Percentiles rank a stretch among this genome's conserved stretches.
Conservation (phyloP, 2,797 vertebrate genomes). For the Macrochelys suwanniensis region DNA sequence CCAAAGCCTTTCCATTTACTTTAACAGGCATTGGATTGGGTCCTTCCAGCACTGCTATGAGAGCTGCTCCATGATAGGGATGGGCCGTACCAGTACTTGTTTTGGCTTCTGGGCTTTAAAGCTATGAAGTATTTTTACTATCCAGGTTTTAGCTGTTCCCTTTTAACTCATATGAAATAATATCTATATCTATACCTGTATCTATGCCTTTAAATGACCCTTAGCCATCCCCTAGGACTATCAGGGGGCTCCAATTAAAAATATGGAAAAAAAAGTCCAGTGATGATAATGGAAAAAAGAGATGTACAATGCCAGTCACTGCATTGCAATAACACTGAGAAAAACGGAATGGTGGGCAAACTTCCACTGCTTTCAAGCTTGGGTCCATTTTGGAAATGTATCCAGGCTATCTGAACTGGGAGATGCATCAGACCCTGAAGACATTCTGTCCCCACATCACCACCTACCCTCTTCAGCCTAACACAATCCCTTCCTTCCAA, state of each 20-base stretch:
- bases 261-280: neutral
- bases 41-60: no score
- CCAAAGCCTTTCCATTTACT: neutral
- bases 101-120: neutral
- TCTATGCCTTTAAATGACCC: neutral
- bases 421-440: neutral
- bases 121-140: neutral
- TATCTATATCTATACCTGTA: fast-evolving
- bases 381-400: neutral
- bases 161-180: neutral
- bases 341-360: neutral
- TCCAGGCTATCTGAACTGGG: neutral
- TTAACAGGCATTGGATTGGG: fast-evolving
- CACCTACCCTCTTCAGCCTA: neutral
- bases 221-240: neutral
- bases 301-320: fast-evolving
- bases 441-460: neutral
- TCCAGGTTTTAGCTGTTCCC: neutral
- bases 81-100: neutral
- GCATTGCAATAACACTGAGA: neutral
- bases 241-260: neutral
- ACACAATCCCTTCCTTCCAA: neutral
- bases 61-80: fast-evolving
- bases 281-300: neutral
- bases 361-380: neutral